A percentile compares a stretch with the other conserved stretches of the same genome.
Evolutionary conservation across 64 coral and sea anemone genomes (phyloP).

Genomic region (Pocillopora damicornis): DNA sequence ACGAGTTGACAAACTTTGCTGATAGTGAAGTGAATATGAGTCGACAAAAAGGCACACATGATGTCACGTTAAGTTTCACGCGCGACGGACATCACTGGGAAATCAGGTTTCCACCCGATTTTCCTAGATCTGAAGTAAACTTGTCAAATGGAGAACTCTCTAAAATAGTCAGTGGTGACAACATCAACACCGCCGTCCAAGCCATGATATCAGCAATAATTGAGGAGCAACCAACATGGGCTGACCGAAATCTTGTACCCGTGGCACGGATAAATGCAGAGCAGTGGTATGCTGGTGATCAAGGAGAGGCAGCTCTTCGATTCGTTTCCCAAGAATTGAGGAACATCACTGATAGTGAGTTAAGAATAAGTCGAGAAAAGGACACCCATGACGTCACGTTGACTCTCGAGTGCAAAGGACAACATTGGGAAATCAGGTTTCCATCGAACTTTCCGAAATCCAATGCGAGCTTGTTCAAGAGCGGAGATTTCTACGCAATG

Average conservation of each 20-base stretch:
- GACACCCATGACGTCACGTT: slow-evolving; percentile 1
- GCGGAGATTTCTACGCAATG: not conserved
- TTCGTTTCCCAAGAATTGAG: not conserved
- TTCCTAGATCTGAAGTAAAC: not conserved
- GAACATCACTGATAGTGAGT: not conserved
- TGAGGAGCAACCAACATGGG: not conserved
- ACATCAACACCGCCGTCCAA: not conserved
- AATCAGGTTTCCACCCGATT: not conserved
- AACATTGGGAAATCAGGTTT: not conserved
- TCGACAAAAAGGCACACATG: slow-evolving; percentile 7
- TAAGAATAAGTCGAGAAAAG: not conserved
- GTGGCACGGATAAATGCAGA: not conserved
- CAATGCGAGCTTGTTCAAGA: not conserved
- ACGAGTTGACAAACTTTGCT: not conserved
- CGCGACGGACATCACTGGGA: not conserved
- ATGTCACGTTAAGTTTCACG: slow-evolving; percentile 1
- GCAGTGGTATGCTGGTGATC: slow-evolving; percentile 9
- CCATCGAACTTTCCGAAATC: not conserved
- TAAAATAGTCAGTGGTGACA: not conserved
- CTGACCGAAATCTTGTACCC: not conserved
- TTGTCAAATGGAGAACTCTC: not conserved
- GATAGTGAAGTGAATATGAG: slow-evolving; percentile 8
- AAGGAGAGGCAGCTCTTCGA: not conserved
- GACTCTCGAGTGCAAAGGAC: not conserved
- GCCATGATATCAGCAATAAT: not conserved